A percentile compares a stretch with the other conserved stretches of the same genome.
Evolutionary conservation across 2,113 vertebrate species (phyloP).

Genomic region (Gadus chalcogrammus): DNA sequence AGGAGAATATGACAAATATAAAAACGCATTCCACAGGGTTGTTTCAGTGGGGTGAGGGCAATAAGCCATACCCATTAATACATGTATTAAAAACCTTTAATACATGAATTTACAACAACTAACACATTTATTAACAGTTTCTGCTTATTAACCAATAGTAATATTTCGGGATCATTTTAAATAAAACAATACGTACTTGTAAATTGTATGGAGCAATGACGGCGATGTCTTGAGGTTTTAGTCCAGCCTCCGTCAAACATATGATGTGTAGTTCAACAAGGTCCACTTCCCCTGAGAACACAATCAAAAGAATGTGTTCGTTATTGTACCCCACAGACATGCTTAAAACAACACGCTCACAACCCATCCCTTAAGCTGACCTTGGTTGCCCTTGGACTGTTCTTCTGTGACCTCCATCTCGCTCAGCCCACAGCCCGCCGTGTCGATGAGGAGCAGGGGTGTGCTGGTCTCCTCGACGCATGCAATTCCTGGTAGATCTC

Average conservation of each 20-base stretch:
- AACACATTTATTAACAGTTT: too few species aligned
- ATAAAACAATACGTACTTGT: conserved; percentile 73
- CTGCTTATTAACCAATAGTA: too few species aligned
- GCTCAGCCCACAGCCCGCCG: conserved; percentile 84
- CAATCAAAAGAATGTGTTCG: conserved; percentile 5
- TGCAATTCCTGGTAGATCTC: conserved; percentile 82
- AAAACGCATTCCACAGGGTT: background rate
- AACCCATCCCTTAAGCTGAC: conserved; percentile 55
- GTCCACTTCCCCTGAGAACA: conserved; percentile 83
- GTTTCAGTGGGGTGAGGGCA: too few species aligned
- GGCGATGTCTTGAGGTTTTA: conserved; percentile 83
- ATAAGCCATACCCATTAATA: too few species aligned
- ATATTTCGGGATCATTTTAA: too few species aligned
- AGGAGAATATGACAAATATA: conserved; percentile 11
- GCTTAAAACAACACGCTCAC: too few species aligned
- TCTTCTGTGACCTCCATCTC: conserved; percentile 86
- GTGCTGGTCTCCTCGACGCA: conserved; percentile 80
- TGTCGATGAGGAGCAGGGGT: conserved; percentile 88
- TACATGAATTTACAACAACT: too few species aligned
- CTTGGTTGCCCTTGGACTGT: conserved; percentile 90
- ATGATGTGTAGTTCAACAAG: conserved; percentile 84
- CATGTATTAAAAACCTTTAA: too few species aligned
- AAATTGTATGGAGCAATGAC: conserved; percentile 94
- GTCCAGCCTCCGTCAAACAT: conserved; percentile 82
- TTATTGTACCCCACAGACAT: background rate